A percentile compares a stretch with the other conserved stretches of the same genome.
Evolutionary conservation across 2,113 vertebrate species (phyloP).

Genomic region (Rhinolophus ferrumequinum): DNA sequence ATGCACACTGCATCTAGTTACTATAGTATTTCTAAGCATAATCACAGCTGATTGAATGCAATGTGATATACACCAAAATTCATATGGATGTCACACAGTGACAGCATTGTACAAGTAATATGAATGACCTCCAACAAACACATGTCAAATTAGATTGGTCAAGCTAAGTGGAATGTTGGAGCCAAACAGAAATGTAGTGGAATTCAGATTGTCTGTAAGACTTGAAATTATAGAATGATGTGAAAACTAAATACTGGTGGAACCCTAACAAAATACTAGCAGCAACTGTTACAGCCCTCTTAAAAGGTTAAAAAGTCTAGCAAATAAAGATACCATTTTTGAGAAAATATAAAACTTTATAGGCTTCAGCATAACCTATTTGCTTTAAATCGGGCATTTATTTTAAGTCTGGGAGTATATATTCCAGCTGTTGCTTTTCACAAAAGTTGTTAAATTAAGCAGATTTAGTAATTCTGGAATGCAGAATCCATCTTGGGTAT

Average conservation of each 20-base stretch:
- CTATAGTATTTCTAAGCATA: constrained; percentile 87
- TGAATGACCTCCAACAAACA: constrained; percentile 84
- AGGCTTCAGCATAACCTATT: constrained; percentile 71
- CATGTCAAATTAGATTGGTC: constrained; percentile 81
- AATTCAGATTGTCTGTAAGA: constrained; percentile 86
- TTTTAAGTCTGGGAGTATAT: constrained; percentile 70
- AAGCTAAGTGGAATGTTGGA: constrained; percentile 85
- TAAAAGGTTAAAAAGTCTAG: constrained; percentile 74
- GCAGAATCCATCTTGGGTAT: constrained; percentile 39
- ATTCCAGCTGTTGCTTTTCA: constrained; percentile 79
- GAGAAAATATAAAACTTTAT: constrained; percentile 79
- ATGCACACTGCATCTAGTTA: constrained; percentile 85
- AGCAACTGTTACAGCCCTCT: constrained; percentile 82
- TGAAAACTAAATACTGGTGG: constrained; percentile 80
- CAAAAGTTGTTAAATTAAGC: constrained; percentile 48
- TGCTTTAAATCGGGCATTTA: constrained; percentile 67
- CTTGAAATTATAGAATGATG: constrained; percentile 71
- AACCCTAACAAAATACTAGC: constrained; percentile 77
- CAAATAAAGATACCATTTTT: constrained; percentile 76
- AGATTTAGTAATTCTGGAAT: constrained; percentile 59
- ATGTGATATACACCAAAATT: constrained; percentile 87
- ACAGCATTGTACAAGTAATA: constrained; percentile 91
- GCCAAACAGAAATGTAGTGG: constrained; percentile 87
- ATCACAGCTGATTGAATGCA: constrained; percentile 87
- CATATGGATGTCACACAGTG: constrained; percentile 94